Conservation (phyloP, 2,797 vertebrate species). For the Rhincodon typus region DNA sequence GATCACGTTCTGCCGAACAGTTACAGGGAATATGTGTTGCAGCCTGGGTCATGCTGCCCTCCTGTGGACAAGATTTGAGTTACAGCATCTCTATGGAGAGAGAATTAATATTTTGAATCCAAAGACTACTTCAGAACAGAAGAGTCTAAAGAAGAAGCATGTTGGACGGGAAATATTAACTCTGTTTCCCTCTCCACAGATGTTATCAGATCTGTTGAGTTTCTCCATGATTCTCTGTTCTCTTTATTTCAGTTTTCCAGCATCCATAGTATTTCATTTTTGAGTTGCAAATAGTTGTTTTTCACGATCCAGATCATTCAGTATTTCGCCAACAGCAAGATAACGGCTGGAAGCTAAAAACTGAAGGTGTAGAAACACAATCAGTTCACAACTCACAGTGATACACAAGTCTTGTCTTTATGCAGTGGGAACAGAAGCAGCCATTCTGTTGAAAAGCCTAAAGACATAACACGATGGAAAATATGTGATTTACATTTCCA, state of each 20-base stretch:
- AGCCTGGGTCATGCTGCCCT: conserved; percentile 15
- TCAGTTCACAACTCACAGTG: background rate
- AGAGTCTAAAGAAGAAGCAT: too few species aligned
- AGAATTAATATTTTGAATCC: too few species aligned
- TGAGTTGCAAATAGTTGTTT: too few species aligned
- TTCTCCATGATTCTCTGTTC: too few species aligned
- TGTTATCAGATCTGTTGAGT: too few species aligned
- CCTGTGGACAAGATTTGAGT: background rate
- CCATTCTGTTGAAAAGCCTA: background rate
- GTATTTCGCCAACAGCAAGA: background rate
- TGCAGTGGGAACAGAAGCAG: background rate
- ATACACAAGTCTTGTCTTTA: background rate
- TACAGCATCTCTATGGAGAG: background rate
- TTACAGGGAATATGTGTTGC: background rate
- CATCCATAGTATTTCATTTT: too few species aligned
- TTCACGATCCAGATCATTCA: background rate
- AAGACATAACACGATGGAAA: background rate
- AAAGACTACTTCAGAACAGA: too few species aligned
- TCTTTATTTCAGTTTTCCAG: too few species aligned
- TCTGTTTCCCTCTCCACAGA: too few species aligned
- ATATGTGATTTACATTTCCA: background rate
- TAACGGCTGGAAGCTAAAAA: background rate
- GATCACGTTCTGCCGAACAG: too few species aligned
- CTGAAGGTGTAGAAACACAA: background rate
- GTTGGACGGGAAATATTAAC: too few species aligned